A percentile compares a stretch with the other conserved stretches of the same genome.
Evolutionary conservation across 30 jellyfish, hydroid and myxozoan species (phyloP).

Genomic region (Chironex yamaguchii): DNA sequence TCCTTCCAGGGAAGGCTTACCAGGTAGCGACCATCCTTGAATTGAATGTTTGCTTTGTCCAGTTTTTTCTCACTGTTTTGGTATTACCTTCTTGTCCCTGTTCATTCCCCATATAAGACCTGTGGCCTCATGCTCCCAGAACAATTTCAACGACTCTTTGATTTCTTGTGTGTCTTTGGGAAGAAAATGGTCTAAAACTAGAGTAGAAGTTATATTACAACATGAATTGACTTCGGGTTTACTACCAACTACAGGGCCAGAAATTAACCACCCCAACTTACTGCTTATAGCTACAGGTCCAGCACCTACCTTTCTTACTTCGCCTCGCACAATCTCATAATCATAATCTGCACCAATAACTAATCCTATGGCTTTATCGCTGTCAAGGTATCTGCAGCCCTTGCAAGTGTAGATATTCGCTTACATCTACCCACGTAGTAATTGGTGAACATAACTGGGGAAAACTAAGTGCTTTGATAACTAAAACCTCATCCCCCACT

Average conservation of each 20-base stretch:
- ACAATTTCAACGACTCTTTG: neutral
- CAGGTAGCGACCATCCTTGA: slow-evolving; percentile 4
- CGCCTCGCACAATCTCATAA: slow-evolving; percentile 37
- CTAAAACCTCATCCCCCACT: too few species aligned
- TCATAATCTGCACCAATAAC: slow-evolving; percentile 58
- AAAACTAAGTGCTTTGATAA: slow-evolving; percentile 19
- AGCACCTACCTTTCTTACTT: slow-evolving; percentile 34
- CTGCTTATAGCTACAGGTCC: slow-evolving; percentile 71
- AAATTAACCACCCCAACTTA: slow-evolving; percentile 56
- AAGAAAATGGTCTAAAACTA: slow-evolving; percentile 10
- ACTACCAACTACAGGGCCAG: slow-evolving; percentile 22
- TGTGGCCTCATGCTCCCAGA: slow-evolving; percentile 28
- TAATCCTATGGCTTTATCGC: slow-evolving; percentile 17
- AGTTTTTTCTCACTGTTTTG: neutral
- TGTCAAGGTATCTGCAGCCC: slow-evolving; percentile 39
- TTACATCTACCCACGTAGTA: slow-evolving; percentile 7
- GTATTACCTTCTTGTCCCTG: neutral
- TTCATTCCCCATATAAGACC: neutral
- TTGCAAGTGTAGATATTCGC: slow-evolving; percentile 39
- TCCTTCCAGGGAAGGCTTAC: neutral
- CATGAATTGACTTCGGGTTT: neutral
- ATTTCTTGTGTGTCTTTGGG: slow-evolving; percentile 15
- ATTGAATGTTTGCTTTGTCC: neutral
- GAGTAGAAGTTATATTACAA: slow-evolving; percentile 9
- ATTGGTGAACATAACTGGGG: slow-evolving; percentile 28